A percentile compares a stretch with the other conserved stretches of the same genome.
phyloP scores from a whole-genome alignment of 37 sponge, comb jelly and placozoan species.

The Ephydatia muelleri region DNA sequence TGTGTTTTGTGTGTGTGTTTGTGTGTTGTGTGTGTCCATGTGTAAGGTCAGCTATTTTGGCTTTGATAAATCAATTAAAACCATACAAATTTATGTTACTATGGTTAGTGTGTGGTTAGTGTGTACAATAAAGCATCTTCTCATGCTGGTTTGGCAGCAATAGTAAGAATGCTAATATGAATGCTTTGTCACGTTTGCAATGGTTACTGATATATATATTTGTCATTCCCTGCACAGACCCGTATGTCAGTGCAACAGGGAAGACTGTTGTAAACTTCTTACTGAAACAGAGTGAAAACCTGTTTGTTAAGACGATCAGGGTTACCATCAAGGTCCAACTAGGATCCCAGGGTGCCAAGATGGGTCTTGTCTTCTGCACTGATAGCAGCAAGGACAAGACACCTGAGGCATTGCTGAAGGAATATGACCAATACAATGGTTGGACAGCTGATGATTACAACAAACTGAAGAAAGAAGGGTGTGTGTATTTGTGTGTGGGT shows the following conservation, averaged over 20 bases:
- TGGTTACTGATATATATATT: background rate
- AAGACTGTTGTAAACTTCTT: slow-evolving; percentile 52
- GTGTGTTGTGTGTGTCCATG: too few species aligned
- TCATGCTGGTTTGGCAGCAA: too few species aligned
- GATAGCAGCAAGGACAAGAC: slow-evolving; percentile 6
- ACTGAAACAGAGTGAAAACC: slow-evolving; percentile 23
- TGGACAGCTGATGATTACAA: slow-evolving; percentile 54
- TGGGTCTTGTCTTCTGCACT: slow-evolving; percentile 9
- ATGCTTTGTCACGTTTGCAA: too few species aligned
- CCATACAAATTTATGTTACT: too few species aligned
- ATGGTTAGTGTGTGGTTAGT: too few species aligned
- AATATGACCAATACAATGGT: slow-evolving; percentile 13
- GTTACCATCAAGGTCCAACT: slow-evolving; percentile 41
- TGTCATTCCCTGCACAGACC: slow-evolving; percentile 19
- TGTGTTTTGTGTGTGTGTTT: too few species aligned
- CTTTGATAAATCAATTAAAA: too few species aligned
- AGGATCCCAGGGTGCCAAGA: slow-evolving; percentile 36
- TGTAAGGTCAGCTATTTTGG: too few species aligned
- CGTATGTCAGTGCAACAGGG: slow-evolving; percentile 51
- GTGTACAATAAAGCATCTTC: too few species aligned
- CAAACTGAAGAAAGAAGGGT: slow-evolving; percentile 6
- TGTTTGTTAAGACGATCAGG: slow-evolving; percentile 20
- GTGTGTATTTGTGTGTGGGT: background rate
- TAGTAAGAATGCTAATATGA: too few species aligned
- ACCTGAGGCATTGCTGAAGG: slow-evolving; percentile 12